Conservation (phyloP, 64 coral and sea anemone species). For the Stichodactyla helianthus region DNA sequence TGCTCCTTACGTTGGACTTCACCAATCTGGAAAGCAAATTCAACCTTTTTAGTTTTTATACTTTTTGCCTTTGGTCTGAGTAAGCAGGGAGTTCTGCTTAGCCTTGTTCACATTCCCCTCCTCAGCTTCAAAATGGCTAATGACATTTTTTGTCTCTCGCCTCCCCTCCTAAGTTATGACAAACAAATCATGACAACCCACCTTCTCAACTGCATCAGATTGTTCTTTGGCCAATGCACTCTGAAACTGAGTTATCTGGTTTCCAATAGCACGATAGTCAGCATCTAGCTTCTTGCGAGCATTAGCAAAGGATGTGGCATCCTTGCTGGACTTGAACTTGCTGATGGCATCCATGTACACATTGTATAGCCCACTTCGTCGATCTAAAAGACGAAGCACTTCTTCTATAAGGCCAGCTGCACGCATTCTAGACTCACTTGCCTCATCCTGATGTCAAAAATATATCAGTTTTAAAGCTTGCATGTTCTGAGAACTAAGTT, state of each 20-base stretch:
- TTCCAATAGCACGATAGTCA: conserved; percentile 85
- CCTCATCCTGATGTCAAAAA: conserved; percentile 65
- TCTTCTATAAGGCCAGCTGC: conserved; percentile 93
- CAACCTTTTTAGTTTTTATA: background rate
- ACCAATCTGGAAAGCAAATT: conserved; percentile 41
- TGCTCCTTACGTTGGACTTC: conserved; percentile 92
- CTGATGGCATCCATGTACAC: conserved; percentile 86
- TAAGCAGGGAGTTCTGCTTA: background rate
- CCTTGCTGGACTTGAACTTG: conserved; percentile 86
- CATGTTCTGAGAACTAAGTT: too few relatives aligned
- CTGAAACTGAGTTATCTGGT: conserved; percentile 79
- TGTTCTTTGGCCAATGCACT: conserved; percentile 79
- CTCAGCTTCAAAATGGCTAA: too few relatives aligned
- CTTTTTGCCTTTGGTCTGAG: background rate
- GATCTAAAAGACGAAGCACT: conserved; percentile 75
- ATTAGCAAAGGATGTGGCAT: conserved; percentile 73
- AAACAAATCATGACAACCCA: background rate
- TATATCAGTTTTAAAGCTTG: background rate
- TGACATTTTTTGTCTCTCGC: too few relatives aligned
- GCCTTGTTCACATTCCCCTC: background rate
- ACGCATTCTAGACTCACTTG: conserved; percentile 85
- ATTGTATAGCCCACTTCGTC: conserved; percentile 85
- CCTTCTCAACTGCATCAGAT: conserved; percentile 86
- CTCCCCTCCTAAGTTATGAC: too few relatives aligned
- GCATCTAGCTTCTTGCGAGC: conserved; percentile 92